Base-by-base conservation (phyloP, 2,888 invertebrate genomes). In the Synergus gifuensis region DNA sequence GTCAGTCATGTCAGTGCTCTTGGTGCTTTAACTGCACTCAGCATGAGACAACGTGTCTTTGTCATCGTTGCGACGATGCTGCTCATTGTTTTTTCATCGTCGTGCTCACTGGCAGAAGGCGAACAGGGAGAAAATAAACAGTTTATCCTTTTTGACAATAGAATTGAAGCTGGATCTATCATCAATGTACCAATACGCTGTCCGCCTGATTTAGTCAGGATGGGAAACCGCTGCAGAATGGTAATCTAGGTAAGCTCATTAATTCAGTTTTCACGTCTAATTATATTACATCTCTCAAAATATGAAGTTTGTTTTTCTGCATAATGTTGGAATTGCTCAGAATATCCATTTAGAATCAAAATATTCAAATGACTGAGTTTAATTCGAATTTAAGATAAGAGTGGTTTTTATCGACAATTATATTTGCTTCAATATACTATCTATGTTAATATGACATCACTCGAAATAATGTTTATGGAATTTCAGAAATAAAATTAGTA, bases 141-240 rank as follows among this genome's bases (percentile, higher is more conserved):
- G 4, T 90, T 89, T 73, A 46, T 89, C 28, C 78, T n/a, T 12
- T 90, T 89, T 78, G 83, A 83, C 9, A 73, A 77, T 14, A 81
- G 78, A 46, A 54, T 90, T 16, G 83, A 86, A 22, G 76, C 73
- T 0, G 86, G 89, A 42, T 86, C 89, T 16, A 87, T 91, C 67
- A 90, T 91, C 82, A 87, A 89, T 78, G 85, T 90, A 1, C 91
- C 90, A 5, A 28, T 87, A 8, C 83, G 88, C 28, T 91, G 91
- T 82, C 89, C 88, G 4, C 85, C 87, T n/a, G 84, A 86, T 14
- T 88, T 79, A 22, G 79, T 86, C 14, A 88, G 83, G 83, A 82
- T 91, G 58, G 89, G 88, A 14, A 89, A 85, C 76, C 89, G 89
- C 4, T 91, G 91, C 81, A 87, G 91, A 18, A 84, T 82, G 5